phyloP scores from a whole-genome alignment of 2,113 vertebrate genomes.

The Scalopus aquaticus region DNA sequence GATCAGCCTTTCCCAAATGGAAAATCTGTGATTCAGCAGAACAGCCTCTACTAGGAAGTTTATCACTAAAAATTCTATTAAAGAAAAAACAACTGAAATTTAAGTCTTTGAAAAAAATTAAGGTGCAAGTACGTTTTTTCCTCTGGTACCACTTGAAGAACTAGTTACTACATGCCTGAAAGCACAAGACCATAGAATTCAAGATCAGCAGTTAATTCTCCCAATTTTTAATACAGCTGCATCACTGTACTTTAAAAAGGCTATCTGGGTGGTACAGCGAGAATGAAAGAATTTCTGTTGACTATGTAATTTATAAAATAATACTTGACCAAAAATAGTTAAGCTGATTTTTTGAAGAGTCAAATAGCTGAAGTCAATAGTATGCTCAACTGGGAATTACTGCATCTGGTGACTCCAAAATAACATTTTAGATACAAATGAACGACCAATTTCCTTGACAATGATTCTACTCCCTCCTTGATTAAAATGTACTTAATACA shows the following conservation, averaged over 20 bases:
- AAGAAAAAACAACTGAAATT: not conserved
- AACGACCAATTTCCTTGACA: not conserved
- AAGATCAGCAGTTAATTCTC: not conserved
- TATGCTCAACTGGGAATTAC: not conserved
- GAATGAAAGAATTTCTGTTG: not conserved
- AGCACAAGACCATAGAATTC: not conserved
- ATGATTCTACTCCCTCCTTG: not conserved
- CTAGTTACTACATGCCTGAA: not conserved
- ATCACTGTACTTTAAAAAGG: not conserved
- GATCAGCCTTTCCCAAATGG: not conserved
- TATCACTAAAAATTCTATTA: not conserved
- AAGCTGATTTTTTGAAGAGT: slow-evolving; percentile 36
- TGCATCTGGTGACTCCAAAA: not conserved
- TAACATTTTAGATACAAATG: not conserved
- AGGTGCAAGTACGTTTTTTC: not conserved
- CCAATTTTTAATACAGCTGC: not conserved
- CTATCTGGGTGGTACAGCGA: not conserved
- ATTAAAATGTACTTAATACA: not conserved
- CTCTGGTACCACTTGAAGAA: not conserved
- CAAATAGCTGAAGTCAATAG: not conserved
- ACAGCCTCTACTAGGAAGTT: not conserved
- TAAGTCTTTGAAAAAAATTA: not conserved
- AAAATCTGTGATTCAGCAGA: not conserved
- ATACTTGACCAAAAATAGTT: not conserved
- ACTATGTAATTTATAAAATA: not conserved